phyloP scores from a whole-genome alignment of 2,888 invertebrate genomes.

The Tupiocoris notatus region DNA sequence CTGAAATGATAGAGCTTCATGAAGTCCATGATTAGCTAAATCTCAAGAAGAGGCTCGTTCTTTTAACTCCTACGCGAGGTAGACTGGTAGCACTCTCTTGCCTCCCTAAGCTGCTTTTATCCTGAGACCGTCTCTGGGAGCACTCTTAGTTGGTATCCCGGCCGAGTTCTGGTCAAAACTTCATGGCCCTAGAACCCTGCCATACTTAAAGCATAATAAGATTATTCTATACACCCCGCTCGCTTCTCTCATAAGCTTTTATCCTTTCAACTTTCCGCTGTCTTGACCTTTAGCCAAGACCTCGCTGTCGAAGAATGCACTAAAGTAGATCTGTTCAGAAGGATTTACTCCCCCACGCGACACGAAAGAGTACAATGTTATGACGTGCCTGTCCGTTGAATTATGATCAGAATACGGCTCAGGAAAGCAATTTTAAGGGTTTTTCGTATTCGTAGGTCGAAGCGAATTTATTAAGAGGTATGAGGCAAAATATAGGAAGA shows the following conservation, averaged over 20 bases:
- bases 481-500: no score
- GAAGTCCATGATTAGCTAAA: no score
- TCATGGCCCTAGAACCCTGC: neutral
- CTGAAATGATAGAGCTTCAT: no score
- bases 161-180: neutral
- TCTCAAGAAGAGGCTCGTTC: no score
- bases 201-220: constrained; percentile 19
- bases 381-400: no score
- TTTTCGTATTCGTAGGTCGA: no score
- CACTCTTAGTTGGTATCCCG: neutral
- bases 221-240: constrained; percentile 22
- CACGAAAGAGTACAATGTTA: constrained; percentile 9
- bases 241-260: neutral
- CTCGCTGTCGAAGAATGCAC: neutral
- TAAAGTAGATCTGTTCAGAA: constrained; percentile 15
- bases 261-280: constrained; percentile 9
- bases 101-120: neutral
- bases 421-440: no score
- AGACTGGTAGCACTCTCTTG: constrained; percentile 2
- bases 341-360: neutral
- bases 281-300: neutral
- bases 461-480: no score
- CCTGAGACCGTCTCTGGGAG: neutral
- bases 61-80: no score
- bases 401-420: no score